Evolutionary conservation across 2,113 vertebrate species (phyloP), one percentile per base, ranked within the genome.

Genomic region (Otolemur garnettii): DNA sequence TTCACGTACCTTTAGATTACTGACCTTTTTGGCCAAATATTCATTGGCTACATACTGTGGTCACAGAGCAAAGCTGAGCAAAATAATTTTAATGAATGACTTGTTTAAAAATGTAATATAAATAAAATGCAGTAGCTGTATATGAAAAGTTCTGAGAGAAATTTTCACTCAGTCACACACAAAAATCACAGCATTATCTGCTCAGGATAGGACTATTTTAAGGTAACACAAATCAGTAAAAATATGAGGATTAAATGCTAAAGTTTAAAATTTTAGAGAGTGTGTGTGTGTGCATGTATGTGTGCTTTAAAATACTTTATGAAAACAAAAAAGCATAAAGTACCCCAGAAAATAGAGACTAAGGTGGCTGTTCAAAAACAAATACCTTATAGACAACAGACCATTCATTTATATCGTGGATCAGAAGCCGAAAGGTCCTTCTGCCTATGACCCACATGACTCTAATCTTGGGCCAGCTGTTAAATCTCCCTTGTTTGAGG

Each of bases 1-100:
- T 68, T 45, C 10, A 18, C 79, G 35, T 42, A 18, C 4, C 22
- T 93, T 87, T 68, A 72, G 74, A 64, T 33, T 59, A 33, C 38
- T 68, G 22, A 68, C 45, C 19, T 82, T 89, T 84, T 84, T 71
- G 14, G 33, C 5, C 26, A 93, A 38, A 42, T 72, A 78, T 78
- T 72, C 42, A 24, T 82, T 71, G 30, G 17, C 81, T 92, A 87
- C 4, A 30, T 45, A 83, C 90, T 95, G 64, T 78, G 45, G 28
- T 68, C 84, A 13, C 17, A 82, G 60, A 78, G 53, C 62, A 92
- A 92, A 79, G 4, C 14, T 80, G 60, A 92, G 66, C 18, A 86
- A 95, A 90, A 90, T 35, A 33, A 30, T 83, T 87, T n/a, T 30
- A 66, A 87, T 83, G 60, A 81, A 81, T 64, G 55, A 71, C 30